Percentiles rank a stretch among this genome's conserved stretches.
Conservation (phyloP, 2,888 invertebrate genomes). For the Coenonympha glycerion region DNA sequence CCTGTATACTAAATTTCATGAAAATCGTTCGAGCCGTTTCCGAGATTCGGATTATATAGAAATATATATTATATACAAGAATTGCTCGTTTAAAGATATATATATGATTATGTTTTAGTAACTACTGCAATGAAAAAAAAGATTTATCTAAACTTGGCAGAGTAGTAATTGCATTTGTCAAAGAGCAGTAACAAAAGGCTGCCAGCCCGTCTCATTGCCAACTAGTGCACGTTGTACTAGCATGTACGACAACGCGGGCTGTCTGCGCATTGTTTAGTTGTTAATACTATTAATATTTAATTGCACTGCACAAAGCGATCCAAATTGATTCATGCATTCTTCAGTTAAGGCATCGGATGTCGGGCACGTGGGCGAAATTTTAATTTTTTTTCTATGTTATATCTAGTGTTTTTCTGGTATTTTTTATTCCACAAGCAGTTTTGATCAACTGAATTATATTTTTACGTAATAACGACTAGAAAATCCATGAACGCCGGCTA, state of each 20-base stretch:
- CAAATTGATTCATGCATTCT: conserved; percentile 30
- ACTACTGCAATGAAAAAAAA: too few relatives aligned
- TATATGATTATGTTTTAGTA: too few relatives aligned
- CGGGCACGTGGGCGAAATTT: conserved; percentile 20
- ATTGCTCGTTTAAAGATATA: too few relatives aligned
- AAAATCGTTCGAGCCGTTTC: too few relatives aligned
- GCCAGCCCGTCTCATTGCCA: conserved; percentile 18
- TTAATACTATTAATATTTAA: conserved; percentile 33
- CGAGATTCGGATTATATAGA: too few relatives aligned
- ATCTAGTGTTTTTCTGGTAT: conserved; percentile 15
- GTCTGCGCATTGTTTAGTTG: conserved; percentile 24
- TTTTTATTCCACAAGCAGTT: too few relatives aligned
- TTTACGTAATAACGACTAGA: not conserved
- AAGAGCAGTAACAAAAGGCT: conserved; percentile 9
- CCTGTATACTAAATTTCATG: too few relatives aligned
- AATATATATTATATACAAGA: too few relatives aligned
- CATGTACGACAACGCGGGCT: conserved; percentile 15
- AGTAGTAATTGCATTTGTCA: not conserved
- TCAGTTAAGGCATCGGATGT: conserved; percentile 27
- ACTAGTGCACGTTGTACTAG: conserved; percentile 17
- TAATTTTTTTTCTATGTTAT: conserved; percentile 15
- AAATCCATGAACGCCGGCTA: too few relatives aligned
- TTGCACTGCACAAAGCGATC: conserved; percentile 26
- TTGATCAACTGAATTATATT: too few relatives aligned
- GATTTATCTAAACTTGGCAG: not conserved